Evolutionary conservation across 2,888 invertebrate genomes (phyloP), one percentile per base, ranked within the genome.

Genomic region (Epinotia brunnichana): DNA sequence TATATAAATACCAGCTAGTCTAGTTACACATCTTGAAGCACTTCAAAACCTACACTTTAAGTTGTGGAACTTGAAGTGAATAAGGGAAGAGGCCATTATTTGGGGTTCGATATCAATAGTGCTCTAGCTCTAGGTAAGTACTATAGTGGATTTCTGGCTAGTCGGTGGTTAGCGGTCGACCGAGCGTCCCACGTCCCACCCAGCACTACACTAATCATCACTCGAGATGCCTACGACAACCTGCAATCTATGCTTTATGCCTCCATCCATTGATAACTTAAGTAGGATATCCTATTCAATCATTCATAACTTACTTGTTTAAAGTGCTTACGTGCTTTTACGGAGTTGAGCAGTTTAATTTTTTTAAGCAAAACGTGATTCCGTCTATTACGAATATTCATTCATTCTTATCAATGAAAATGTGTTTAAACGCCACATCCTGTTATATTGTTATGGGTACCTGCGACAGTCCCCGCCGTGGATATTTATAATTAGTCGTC

Each of bases 401-500:
- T 77, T 81, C 80, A 77, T 78, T 78, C 74, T 76, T 72, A 77
- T 82, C 82, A 82, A 82, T 82, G 82, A 80, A 81, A 75, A 68
- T 85, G 87, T 87, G 86, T 87, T 67, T 69, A 57, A 62, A 79
- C 77, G 84, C 83, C 82, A 88, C 88, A 90, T 91, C 91, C 91
- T 91, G 91, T 89, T 80, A 83, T 82, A 87, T 90, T 88, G 84
- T 87, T 80, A 79, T 80, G 80, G 80, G 82, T 87, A 88, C 87
- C 89, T 89, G 88, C 83, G 80, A 82, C 85, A 82, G 81, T 83
- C 82, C 83, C 83, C 80, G 81, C 81, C 77, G 76, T 81, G 81
- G 81, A 78, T 82, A 85, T 89, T 87, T 87, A 88, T 89, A 89
- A 90, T 88, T 90, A 88, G 85, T 83, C 82, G 76, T 86, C 87